A percentile compares a stretch with the other conserved stretches of the same genome.
Evolutionary conservation across 2,113 vertebrate species (phyloP).

Genomic region (Vidua chalybeata): DNA sequence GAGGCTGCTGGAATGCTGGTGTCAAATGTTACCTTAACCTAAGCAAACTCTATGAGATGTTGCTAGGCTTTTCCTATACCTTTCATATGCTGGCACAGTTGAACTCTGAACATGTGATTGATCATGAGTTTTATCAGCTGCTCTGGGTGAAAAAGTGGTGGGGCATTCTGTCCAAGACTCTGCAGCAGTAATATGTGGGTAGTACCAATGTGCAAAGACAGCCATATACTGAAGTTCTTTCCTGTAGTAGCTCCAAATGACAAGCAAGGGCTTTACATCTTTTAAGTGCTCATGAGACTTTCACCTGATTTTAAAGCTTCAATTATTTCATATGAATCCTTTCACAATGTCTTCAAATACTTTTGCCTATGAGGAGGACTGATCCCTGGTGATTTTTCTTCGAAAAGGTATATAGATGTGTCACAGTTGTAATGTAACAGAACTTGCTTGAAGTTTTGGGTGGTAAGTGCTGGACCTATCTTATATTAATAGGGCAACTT

Average conservation of each 20-base stretch:
- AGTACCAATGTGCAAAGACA: neutral
- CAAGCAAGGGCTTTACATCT: neutral
- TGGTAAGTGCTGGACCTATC: neutral
- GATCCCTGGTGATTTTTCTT: neutral
- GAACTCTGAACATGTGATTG: neutral
- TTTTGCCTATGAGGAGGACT: neutral
- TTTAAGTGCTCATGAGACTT: neutral
- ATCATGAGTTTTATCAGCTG: neutral
- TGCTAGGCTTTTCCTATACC: neutral
- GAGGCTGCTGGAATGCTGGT: constrained; percentile 14
- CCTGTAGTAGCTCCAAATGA: neutral
- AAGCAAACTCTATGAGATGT: neutral
- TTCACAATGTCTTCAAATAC: neutral
- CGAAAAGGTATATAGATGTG: neutral
- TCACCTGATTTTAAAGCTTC: neutral
- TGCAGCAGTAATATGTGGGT: neutral
- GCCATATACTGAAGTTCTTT: neutral
- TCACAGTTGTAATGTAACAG: neutral
- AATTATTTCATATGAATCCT: neutral
- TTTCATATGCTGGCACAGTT: neutral
- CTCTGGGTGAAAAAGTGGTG: neutral
- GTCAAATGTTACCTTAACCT: constrained; percentile 44
- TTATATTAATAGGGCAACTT: neutral
- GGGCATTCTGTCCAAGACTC: neutral
- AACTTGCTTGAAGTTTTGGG: neutral